phyloP scores from a whole-genome alignment of 2,113 vertebrate species.

The Lota lota region DNA sequence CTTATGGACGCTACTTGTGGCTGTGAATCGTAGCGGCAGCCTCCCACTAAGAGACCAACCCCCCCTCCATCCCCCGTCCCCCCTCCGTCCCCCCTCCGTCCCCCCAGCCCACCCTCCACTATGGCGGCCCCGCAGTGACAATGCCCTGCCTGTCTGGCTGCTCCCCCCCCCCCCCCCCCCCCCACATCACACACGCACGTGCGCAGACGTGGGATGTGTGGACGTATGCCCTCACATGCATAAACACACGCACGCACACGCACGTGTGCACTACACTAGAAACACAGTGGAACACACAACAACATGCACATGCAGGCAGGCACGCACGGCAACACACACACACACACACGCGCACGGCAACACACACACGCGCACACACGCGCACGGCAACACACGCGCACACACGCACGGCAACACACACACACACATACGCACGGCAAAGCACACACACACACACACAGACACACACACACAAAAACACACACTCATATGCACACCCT shows the following conservation, averaged over 20 bases:
- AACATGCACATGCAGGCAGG: no score
- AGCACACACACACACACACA: slow-evolving; percentile 10
- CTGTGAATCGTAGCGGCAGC: slow-evolving; percentile 4
- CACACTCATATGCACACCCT: slow-evolving; percentile 28
- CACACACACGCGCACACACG: slow-evolving; percentile 35
- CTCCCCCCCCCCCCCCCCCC: slow-evolving; percentile 25
- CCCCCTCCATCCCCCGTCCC: no score
- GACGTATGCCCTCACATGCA: slow-evolving; percentile 28
- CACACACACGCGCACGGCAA: slow-evolving; percentile 29
- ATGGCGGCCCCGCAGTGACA: slow-evolving; percentile 53
- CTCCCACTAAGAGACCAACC: no score
- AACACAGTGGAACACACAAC: slow-evolving; percentile 2
- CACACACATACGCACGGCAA: slow-evolving; percentile 6
- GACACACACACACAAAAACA: slow-evolving; percentile 21
- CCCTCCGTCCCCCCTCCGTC: no score
- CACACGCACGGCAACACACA: slow-evolving; percentile 5
- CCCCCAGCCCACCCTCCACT: background rate
- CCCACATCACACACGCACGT: no score
- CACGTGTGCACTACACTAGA: background rate
- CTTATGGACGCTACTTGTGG: no score
- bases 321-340: no score
- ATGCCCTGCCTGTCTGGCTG: slow-evolving; percentile 65
- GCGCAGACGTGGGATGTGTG: no score
- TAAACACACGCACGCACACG: slow-evolving; percentile 29
- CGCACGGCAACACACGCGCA: slow-evolving; percentile 15